Evolutionary conservation across 2,113 vertebrate species (phyloP).

Genomic region (Aegotheles bennettii): DNA sequence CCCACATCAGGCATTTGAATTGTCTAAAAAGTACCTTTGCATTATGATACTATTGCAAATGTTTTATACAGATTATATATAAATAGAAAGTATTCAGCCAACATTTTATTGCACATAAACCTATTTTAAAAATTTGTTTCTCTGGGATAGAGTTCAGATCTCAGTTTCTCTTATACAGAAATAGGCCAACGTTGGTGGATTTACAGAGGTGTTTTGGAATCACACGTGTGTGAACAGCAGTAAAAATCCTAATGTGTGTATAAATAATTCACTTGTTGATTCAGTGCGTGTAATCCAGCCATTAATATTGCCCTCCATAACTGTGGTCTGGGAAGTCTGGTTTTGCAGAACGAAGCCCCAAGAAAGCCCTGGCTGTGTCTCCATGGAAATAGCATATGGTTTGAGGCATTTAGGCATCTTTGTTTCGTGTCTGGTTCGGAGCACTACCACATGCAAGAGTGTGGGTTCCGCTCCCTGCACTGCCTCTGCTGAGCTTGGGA

Average conservation of each 20-base stretch:
- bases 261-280: constrained; percentile 17
- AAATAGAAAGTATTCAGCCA: neutral
- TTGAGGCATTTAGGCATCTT: neutral
- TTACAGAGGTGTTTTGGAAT: neutral
- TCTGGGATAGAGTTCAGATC: neutral
- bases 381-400: neutral
- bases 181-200: neutral
- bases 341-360: neutral
- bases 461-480: neutral
- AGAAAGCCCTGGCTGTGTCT: constrained; percentile 13
- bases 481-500: neutral
- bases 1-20: neutral
- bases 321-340: neutral
- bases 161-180: neutral
- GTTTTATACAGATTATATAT: neutral
- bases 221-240: neutral
- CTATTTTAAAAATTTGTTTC: neutral
- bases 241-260: neutral
- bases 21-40: neutral
- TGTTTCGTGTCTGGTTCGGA: neutral
- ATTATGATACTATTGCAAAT: neutral
- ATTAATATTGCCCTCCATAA: neutral
- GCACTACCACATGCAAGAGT: neutral
- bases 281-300: neutral
- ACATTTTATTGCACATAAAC: neutral